Evolutionary conservation across 35 echinoderm and acorn worm species (phyloP).

Genomic region (Chiridota heheva): DNA sequence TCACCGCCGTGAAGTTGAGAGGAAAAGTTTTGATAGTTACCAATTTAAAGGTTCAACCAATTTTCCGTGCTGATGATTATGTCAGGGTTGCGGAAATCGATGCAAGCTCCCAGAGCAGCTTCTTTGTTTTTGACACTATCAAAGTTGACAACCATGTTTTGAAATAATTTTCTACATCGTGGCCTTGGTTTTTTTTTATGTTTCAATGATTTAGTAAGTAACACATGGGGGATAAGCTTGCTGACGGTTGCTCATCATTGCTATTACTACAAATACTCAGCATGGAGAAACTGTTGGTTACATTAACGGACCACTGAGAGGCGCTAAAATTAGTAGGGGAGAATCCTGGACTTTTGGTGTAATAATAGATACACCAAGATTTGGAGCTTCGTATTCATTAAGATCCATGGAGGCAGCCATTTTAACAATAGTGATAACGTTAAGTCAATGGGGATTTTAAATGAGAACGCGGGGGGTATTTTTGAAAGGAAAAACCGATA

Average conservation of each 20-base stretch:
- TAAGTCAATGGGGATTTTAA: no score
- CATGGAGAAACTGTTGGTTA: conserved; percentile 31
- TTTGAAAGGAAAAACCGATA: no score
- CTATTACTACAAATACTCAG: not conserved
- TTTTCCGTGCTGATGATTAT: conserved; percentile 15
- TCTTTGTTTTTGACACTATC: not conserved
- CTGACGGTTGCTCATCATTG: not conserved
- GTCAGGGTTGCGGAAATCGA: not conserved
- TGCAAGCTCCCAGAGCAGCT: not conserved
- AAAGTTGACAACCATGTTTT: conserved; percentile 18
- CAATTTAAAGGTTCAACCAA: conserved; percentile 15
- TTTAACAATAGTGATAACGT: no score
- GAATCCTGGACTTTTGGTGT: no score
- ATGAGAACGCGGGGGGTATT: no score
- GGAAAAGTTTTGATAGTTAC: conserved; percentile 8
- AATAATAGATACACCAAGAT: no score
- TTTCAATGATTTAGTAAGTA: not conserved
- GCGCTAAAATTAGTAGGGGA: no score
- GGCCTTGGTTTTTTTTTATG: not conserved
- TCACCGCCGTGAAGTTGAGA: not conserved
- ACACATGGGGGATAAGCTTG: not conserved
- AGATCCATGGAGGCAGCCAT: no score
- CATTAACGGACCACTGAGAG: conserved; percentile 5
- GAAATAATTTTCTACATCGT: not conserved
- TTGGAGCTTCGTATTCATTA: no score